These are phyloP conservation scores for Chanos chanos DNA, from an alignment of 2,797 vertebrate species.

Conservation along the genomic window DNA sequence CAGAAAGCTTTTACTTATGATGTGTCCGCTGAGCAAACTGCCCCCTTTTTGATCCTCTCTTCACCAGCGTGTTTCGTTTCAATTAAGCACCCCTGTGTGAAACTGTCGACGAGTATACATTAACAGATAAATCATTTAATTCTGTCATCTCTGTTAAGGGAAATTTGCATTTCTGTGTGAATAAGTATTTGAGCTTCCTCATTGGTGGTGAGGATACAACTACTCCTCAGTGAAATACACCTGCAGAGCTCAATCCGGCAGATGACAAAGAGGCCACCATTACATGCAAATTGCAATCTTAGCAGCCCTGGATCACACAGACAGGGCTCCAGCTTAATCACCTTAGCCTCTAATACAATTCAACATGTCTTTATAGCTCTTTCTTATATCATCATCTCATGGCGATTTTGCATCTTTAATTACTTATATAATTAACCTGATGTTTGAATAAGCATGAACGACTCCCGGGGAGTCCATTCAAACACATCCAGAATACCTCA, in stretches of 20 bases:
- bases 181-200: not conserved
- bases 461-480: too few relatives aligned
- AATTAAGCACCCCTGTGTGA: too few relatives aligned
- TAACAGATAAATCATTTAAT: too few relatives aligned
- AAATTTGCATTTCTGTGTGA: not conserved
- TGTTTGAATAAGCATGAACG: constrained; percentile 56
- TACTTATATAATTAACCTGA: constrained; percentile 71
- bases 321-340: constrained; percentile 62
- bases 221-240: constrained; percentile 33
- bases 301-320: constrained; percentile 62
- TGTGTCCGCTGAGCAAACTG: constrained; percentile 7
- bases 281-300: constrained; percentile 64
- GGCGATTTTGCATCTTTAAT: constrained; percentile 70
- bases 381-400: constrained; percentile 62
- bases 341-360: constrained; percentile 66
- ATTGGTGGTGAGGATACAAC: constrained; percentile 1
- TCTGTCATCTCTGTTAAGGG: too few relatives aligned
- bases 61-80: not conserved
- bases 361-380: constrained; percentile 59
- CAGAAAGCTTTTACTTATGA: constrained; percentile 36
- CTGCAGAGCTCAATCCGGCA: constrained; percentile 48
- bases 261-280: constrained; percentile 62
- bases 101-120: too few relatives aligned
- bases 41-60: too few relatives aligned
- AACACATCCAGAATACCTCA: too few relatives aligned